phyloP scores from a whole-genome alignment of 2,797 vertebrate species.

The Lateolabrax maculatus region DNA sequence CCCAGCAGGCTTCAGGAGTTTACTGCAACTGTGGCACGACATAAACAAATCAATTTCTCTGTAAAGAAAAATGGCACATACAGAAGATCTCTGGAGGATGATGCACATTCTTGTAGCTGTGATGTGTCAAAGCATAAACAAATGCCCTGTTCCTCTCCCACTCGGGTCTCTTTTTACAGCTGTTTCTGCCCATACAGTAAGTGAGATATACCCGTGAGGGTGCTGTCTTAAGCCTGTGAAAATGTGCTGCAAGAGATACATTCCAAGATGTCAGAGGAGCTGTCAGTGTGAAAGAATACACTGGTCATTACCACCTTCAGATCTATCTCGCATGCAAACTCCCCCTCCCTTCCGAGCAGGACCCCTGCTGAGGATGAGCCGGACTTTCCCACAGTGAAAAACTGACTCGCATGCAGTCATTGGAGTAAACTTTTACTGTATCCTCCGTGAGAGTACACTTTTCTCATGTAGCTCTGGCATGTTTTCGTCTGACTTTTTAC shows the following conservation, averaged over 20 bases:
- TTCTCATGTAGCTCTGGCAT: neutral
- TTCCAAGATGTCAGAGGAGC: slow-evolving; percentile 83
- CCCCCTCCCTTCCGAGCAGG: slow-evolving; percentile 48
- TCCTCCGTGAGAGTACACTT: neutral
- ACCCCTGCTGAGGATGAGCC: slow-evolving; percentile 72
- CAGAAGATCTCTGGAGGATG: slow-evolving; percentile 26
- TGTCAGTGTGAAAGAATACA: slow-evolving; percentile 81
- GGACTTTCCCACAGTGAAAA: slow-evolving; percentile 82
- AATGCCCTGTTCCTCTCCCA: slow-evolving; percentile 49
- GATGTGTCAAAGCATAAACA: slow-evolving; percentile 69
- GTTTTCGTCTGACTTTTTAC: slow-evolving; percentile 8
- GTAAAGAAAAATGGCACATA: slow-evolving; percentile 42
- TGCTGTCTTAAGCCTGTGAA: slow-evolving; percentile 73
- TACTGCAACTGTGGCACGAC: slow-evolving; percentile 46
- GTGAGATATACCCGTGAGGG: slow-evolving; percentile 61
- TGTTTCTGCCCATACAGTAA: slow-evolving; percentile 73
- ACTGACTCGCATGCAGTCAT: slow-evolving; percentile 12
- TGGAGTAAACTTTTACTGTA: slow-evolving; percentile 39
- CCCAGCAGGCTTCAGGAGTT: slow-evolving; percentile 49
- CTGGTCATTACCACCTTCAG: slow-evolving; percentile 78
- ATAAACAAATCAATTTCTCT: slow-evolving; percentile 64
- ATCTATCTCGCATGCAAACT: slow-evolving; percentile 69
- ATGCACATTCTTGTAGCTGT: slow-evolving; percentile 33
- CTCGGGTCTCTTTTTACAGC: slow-evolving; percentile 60
- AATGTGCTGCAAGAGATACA: slow-evolving; percentile 80